Percentiles rank a stretch among this genome's conserved stretches.
phyloP scores from a whole-genome alignment of 2,888 invertebrate genomes.

The Andrena dorsata region DNA sequence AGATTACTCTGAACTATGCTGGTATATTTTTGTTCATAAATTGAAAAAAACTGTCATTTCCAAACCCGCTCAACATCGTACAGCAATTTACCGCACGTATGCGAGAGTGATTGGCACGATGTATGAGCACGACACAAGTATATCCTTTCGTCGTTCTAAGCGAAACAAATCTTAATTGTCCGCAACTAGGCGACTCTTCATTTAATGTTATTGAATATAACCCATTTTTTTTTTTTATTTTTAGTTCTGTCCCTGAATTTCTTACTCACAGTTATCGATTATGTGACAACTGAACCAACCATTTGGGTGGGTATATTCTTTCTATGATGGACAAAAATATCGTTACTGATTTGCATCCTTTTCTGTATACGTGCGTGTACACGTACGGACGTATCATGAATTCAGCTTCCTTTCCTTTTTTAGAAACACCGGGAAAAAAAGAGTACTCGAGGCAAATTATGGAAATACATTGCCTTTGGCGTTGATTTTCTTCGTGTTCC shows the following conservation, averaged over 20 bases:
- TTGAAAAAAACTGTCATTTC: slow-evolving; percentile 1
- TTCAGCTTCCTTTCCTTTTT: slow-evolving; percentile 66
- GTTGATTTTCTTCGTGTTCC: slow-evolving; percentile 74
- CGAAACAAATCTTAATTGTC: slow-evolving; percentile 41
- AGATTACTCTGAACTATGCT: not conserved
- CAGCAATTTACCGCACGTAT: slow-evolving; percentile 35
- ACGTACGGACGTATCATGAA: slow-evolving; percentile 39
- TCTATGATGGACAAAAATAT: slow-evolving; percentile 6
- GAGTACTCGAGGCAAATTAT: slow-evolving; percentile 62
- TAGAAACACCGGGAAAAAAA: slow-evolving; percentile 55
- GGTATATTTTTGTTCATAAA: slow-evolving; percentile 1
- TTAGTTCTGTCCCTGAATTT: not conserved
- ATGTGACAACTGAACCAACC: not conserved
- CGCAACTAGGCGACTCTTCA: slow-evolving; percentile 28
- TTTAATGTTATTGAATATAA: not conserved
- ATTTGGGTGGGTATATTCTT: not conserved
- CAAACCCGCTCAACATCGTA: slow-evolving; percentile 57
- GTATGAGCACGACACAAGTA: slow-evolving; percentile 21
- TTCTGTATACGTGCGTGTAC: slow-evolving; percentile 5
- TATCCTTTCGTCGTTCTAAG: slow-evolving; percentile 38
- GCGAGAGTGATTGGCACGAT: slow-evolving; percentile 47
- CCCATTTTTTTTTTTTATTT: too few species aligned
- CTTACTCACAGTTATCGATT: not conserved
- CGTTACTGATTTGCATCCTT: slow-evolving; percentile 2
- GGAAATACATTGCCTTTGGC: slow-evolving; percentile 75